Conservation (phyloP, 2,797 vertebrate genomes). For the Cyprinella venusta region DNA sequence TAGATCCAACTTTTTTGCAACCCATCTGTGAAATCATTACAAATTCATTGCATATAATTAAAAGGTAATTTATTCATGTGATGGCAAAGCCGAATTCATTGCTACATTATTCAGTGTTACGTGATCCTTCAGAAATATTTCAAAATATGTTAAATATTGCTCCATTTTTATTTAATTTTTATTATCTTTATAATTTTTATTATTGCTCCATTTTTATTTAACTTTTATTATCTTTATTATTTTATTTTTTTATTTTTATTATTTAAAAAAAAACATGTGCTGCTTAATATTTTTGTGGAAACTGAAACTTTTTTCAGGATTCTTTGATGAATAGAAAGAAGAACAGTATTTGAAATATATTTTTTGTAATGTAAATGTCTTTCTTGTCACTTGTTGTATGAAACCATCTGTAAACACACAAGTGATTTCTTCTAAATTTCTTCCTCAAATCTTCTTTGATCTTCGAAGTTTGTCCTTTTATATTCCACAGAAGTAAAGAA, state of each 20-base stretch:
- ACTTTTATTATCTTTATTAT: too few species aligned
- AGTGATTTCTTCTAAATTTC: background rate
- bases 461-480: background rate
- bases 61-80: background rate
- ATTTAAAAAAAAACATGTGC: too few species aligned
- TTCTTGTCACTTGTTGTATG: background rate
- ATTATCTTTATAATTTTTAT: too few species aligned
- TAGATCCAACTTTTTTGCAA: background rate
- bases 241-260: too few species aligned
- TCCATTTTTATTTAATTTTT: background rate
- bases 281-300: background rate
- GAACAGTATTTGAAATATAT: background rate
- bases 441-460: background rate
- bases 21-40: background rate
- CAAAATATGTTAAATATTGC: background rate
- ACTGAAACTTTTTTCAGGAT: background rate
- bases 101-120: background rate
- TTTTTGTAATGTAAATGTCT: background rate
- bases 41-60: background rate
- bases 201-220: too few species aligned
- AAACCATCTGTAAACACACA: background rate
- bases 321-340: slow-evolving; percentile 4
- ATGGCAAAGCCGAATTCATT: background rate
- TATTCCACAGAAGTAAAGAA: background rate
- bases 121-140: background rate